Conservation (phyloP, 2,888 invertebrate species). For the Tenodera sinensis region DNA sequence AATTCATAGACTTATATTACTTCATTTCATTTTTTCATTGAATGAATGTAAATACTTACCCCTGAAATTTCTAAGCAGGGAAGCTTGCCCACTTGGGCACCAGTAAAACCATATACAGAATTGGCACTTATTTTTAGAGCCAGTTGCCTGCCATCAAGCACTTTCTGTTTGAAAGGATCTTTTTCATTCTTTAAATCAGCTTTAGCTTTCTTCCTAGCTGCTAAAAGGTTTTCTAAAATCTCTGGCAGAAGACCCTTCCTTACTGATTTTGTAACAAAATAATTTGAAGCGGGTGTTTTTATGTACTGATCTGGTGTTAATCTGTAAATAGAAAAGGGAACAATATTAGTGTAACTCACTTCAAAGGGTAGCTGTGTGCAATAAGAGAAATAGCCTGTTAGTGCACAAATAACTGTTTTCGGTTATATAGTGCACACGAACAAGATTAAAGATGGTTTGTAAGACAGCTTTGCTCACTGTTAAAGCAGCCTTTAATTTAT, state of each 20-base stretch:
- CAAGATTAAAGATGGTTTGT: no score
- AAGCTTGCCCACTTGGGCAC: slow-evolving; percentile 94
- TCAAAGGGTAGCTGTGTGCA: background rate
- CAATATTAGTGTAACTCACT: background rate
- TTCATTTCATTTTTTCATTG: no score
- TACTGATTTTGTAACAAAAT: slow-evolving; percentile 83
- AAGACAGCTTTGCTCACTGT: no score
- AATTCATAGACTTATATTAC: no score
- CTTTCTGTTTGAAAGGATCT: slow-evolving; percentile 89
- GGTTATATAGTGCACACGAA: background rate
- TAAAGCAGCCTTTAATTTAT: no score
- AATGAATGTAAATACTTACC: slow-evolving; percentile 45
- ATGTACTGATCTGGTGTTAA: slow-evolving; percentile 70
- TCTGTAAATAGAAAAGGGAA: slow-evolving; percentile 38
- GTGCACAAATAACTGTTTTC: background rate
- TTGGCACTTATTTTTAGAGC: slow-evolving; percentile 98
- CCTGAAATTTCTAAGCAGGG: slow-evolving; percentile 94
- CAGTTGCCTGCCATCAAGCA: slow-evolving; percentile 93
- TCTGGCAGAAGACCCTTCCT: slow-evolving; percentile 92
- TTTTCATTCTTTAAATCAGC: slow-evolving; percentile 91
- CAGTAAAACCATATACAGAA: slow-evolving; percentile 99
- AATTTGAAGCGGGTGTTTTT: slow-evolving; percentile 84
- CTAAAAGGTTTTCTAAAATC: slow-evolving; percentile 86
- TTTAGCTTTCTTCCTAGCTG: slow-evolving; percentile 92
- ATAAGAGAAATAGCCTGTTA: background rate